phyloP scores from a whole-genome alignment of 2,797 vertebrate species.

The Rousettus madagascariensis region DNA sequence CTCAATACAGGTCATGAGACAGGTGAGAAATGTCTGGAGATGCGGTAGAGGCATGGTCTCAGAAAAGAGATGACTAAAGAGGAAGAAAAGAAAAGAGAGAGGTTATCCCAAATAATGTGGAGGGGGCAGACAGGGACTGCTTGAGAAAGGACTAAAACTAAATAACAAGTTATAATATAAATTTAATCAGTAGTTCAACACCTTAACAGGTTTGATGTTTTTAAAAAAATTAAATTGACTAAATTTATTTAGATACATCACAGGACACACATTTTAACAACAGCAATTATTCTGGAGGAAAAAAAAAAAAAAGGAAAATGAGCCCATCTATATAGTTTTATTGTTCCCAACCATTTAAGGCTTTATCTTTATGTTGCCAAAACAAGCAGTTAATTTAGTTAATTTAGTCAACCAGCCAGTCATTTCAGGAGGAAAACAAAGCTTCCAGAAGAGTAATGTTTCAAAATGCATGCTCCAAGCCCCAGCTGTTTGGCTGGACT shows the following conservation, averaged over 20 bases:
- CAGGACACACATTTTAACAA: background rate
- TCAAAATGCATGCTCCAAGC: background rate
- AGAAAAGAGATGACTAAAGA: background rate
- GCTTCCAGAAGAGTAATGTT: slow-evolving; percentile 38
- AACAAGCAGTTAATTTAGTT: slow-evolving; percentile 61
- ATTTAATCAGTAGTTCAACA: background rate
- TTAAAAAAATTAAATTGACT: background rate
- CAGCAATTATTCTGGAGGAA: background rate
- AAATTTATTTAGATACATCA: background rate
- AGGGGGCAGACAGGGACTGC: background rate
- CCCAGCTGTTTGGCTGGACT: slow-evolving; percentile 65
- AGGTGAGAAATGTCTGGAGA: background rate
- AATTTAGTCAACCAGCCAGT: slow-evolving; percentile 32
- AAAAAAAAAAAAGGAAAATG: slow-evolving; percentile 3
- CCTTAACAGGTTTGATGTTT: background rate
- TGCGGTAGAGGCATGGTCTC: background rate
- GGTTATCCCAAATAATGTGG: background rate
- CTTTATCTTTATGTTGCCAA: slow-evolving; percentile 23
- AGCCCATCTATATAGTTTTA: background rate
- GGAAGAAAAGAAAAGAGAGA: background rate
- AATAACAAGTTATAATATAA: background rate
- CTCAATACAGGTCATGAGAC: background rate
- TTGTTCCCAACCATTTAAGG: slow-evolving; percentile 41
- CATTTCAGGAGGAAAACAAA: slow-evolving; percentile 24
- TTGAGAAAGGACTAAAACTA: background rate